These are phyloP conservation scores for Pollicipes pollicipes DNA, from an alignment of 1,140 invertebrate species.

Conservation along the genomic window DNA sequence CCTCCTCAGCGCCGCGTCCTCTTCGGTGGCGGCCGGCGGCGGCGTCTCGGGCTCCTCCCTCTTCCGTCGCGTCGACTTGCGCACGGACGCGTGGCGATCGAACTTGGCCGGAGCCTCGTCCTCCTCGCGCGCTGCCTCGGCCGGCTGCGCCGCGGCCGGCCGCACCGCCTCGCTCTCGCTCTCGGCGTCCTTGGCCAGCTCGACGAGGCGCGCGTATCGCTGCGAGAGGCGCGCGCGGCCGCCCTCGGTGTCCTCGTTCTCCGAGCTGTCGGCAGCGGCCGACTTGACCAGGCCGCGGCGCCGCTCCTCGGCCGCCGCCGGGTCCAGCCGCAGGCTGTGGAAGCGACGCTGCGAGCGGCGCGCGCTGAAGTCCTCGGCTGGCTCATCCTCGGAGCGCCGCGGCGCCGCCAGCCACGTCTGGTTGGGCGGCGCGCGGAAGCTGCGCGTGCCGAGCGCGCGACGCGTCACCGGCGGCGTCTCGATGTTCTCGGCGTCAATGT, in stretches of 20 bases:
- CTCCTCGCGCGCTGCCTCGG: constrained; percentile 12
- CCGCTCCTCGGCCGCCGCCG: constrained; percentile 9
- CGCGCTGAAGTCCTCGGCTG: constrained; percentile 13
- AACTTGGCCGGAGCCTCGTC: constrained; percentile 43
- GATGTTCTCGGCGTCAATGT: constrained; percentile 77
- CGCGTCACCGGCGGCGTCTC: constrained; percentile 67
- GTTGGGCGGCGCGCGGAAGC: constrained; percentile 16
- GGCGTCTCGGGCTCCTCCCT: constrained; percentile 8
- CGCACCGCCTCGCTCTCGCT: constrained; percentile 18
- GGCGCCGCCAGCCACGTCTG: constrained; percentile 3
- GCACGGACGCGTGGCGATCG: constrained; percentile 57
- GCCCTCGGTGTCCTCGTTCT: constrained; percentile 5
- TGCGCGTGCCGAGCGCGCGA: constrained; percentile 36
- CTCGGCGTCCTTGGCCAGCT: constrained; percentile 19
- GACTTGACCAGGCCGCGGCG: background rate
- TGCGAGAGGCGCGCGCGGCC: background rate
- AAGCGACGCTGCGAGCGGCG: constrained; percentile 13
- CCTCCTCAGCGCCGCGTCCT: too few relatives aligned
- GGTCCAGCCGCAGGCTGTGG: constrained; percentile 10
- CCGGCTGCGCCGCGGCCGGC: constrained; percentile 14
- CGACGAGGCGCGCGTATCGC: constrained; percentile 12
- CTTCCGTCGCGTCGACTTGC: constrained; percentile 11
- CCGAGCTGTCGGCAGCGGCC: constrained; percentile 4
- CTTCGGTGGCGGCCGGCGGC: too few relatives aligned
- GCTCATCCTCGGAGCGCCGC: constrained; percentile 9